phyloP scores from a whole-genome alignment of 1,140 invertebrate genomes.

The Diachasma alloeum region DNA sequence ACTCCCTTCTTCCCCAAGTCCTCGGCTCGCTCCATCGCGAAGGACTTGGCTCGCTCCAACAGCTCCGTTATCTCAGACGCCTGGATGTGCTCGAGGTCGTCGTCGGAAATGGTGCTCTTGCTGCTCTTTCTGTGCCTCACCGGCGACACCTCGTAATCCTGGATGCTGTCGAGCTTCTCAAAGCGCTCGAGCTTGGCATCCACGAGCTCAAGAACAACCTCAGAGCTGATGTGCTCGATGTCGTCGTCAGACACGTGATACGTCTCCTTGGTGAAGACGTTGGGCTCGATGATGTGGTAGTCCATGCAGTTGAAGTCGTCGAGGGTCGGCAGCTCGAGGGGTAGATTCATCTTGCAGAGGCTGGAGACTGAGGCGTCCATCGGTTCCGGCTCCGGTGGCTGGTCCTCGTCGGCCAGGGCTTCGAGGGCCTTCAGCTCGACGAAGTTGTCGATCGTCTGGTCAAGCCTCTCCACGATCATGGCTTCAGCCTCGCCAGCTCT shows the following conservation, averaged over 20 bases:
- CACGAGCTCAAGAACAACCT: constrained; percentile 31
- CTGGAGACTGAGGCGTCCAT: not conserved
- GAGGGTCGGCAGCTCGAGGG: constrained; percentile 16
- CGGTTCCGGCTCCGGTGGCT: constrained; percentile 18
- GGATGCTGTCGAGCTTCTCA: not conserved
- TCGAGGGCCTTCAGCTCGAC: constrained; percentile 28
- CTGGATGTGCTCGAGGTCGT: constrained; percentile 58
- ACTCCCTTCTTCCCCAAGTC: not conserved
- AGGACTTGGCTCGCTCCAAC: not conserved
- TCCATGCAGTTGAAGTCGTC: constrained; percentile 50
- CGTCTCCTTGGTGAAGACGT: constrained; percentile 24
- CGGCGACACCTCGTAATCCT: constrained; percentile 27
- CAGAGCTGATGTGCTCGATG: constrained; percentile 50
- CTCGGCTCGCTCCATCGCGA: not conserved
- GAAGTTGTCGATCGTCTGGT: constrained; percentile 21
- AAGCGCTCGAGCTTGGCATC: constrained; percentile 5
- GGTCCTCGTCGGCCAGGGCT: not conserved
- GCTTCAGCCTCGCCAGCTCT: not conserved
- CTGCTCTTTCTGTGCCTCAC: constrained; percentile 45
- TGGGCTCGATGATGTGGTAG: constrained; percentile 47
- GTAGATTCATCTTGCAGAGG: constrained; percentile 20
- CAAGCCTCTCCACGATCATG: constrained; percentile 21
- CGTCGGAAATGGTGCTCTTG: constrained; percentile 57
- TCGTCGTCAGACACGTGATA: constrained; percentile 51
- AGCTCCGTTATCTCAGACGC: constrained; percentile 43